Percentiles rank a stretch among this genome's conserved stretches.
phyloP scores from a whole-genome alignment of 2,113 vertebrate genomes.

The Oreochromis tanganicae region DNA sequence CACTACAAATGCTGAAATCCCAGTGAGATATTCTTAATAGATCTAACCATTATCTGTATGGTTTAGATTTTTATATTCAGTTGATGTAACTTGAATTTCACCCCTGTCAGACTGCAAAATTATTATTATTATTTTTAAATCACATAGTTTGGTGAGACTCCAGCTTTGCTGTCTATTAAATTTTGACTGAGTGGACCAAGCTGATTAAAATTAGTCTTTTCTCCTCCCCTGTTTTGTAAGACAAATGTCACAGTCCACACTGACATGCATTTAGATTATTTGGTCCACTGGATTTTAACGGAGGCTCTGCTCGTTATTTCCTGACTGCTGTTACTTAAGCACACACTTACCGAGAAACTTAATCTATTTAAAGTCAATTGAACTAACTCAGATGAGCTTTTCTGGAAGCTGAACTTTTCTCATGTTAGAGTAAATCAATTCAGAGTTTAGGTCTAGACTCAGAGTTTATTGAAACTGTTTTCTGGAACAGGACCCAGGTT shows the following conservation, averaged over 20 bases:
- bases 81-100: not conserved
- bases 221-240: not conserved
- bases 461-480: not conserved
- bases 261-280: not conserved
- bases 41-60: not conserved
- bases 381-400: not conserved
- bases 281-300: not conserved
- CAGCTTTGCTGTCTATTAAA: not conserved
- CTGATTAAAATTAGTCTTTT: not conserved
- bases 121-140: no score
- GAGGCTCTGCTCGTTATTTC: not conserved
- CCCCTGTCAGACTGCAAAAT: not conserved
- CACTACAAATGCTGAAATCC: not conserved
- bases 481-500: not conserved
- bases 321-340: not conserved
- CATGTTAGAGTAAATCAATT: not conserved
- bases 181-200: not conserved
- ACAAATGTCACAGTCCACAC: not conserved
- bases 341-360: no score
- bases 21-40: not conserved
- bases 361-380: not conserved
- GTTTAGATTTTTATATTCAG: not conserved
- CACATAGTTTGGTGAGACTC: not conserved
- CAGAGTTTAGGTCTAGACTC: accelerated
- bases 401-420: not conserved